Evolutionary conservation across 1,140 invertebrate species (phyloP).

Genomic region (Drosophila bocki): DNA sequence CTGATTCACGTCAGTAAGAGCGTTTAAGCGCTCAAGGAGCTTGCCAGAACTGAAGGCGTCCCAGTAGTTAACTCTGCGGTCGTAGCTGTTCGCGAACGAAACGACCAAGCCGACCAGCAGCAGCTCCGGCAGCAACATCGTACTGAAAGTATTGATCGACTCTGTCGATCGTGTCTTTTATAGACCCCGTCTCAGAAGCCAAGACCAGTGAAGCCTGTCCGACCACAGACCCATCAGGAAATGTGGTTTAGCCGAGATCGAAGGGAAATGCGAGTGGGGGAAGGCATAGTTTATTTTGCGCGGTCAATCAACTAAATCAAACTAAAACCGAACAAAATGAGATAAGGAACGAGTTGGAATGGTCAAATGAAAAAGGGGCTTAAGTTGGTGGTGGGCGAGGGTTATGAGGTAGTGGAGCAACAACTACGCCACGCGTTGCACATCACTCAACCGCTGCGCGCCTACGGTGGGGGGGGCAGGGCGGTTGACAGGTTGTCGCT

Average conservation of each 20-base stretch:
- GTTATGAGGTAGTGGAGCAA: not conserved
- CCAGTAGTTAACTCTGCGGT: conserved; percentile 68
- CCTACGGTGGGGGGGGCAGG: conserved; percentile 57
- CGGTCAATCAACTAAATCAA: conserved; percentile 58
- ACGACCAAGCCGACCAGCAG: conserved; percentile 37
- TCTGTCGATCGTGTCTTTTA: conserved; percentile 33
- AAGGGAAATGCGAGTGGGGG: conserved; percentile 63
- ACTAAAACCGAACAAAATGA: conserved; percentile 43
- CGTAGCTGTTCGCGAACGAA: conserved; percentile 36
- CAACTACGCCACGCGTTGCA: conserved; percentile 62
- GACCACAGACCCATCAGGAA: conserved; percentile 68
- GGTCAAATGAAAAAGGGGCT: conserved; percentile 6
- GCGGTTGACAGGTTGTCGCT: conserved; percentile 58
- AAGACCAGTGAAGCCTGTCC: conserved; percentile 38
- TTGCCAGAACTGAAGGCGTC: conserved; percentile 69
- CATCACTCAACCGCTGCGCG: conserved; percentile 65
- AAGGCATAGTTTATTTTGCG: conserved; percentile 58
- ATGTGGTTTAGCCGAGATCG: conserved; percentile 16
- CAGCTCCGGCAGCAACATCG: conserved; percentile 47
- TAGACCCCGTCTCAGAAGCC: conserved; percentile 14
- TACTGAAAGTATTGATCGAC: conserved; percentile 10
- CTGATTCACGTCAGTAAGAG: conserved; percentile 17
- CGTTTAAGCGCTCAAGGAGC: conserved; percentile 63
- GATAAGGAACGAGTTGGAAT: conserved; percentile 4
- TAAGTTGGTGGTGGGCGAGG: conserved; percentile 4